Evolutionary conservation across 2,888 invertebrate genomes (phyloP).

Genomic region (Napeogenes sylphis): DNA sequence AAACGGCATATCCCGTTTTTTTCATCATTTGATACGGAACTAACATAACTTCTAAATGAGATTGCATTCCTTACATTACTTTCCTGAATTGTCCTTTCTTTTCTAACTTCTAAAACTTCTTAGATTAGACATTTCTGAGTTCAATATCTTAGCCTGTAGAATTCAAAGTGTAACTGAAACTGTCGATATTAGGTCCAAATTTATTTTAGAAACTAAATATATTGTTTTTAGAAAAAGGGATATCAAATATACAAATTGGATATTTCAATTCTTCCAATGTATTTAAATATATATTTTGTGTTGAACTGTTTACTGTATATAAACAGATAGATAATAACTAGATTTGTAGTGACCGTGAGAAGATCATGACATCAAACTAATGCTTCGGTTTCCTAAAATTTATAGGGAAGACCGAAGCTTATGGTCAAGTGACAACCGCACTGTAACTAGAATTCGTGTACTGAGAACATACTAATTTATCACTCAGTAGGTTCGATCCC

Average conservation of each 20-base stretch:
- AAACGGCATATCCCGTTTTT: too few relatives aligned
- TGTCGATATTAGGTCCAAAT: constrained; percentile 20
- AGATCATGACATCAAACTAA: background rate
- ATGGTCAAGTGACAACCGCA: constrained; percentile 1
- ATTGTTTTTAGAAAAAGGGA: too few relatives aligned
- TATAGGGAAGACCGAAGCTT: constrained; percentile 2
- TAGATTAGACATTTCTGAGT: constrained; percentile 22
- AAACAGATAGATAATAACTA: too few relatives aligned
- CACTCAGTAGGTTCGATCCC: too few relatives aligned
- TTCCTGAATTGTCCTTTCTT: constrained; percentile 12
- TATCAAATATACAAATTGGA: too few relatives aligned
- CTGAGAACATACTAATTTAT: too few relatives aligned
- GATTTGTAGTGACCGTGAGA: background rate
- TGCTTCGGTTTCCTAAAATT: background rate
- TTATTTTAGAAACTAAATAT: constrained; percentile 5
- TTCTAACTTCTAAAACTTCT: constrained; percentile 21
- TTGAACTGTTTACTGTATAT: too few relatives aligned
- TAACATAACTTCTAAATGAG: constrained; percentile 17
- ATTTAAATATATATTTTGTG: too few relatives aligned
- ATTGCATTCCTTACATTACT: constrained; percentile 24
- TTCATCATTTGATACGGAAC: background rate
- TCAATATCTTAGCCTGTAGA: constrained; percentile 20
- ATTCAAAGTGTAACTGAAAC: constrained; percentile 23
- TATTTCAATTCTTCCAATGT: too few relatives aligned
- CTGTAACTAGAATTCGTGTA: background rate